A percentile compares a stretch with the other conserved stretches of the same genome.
Evolutionary conservation across 2,888 invertebrate genomes (phyloP).

Genomic region (Dasypogon diadema): DNA sequence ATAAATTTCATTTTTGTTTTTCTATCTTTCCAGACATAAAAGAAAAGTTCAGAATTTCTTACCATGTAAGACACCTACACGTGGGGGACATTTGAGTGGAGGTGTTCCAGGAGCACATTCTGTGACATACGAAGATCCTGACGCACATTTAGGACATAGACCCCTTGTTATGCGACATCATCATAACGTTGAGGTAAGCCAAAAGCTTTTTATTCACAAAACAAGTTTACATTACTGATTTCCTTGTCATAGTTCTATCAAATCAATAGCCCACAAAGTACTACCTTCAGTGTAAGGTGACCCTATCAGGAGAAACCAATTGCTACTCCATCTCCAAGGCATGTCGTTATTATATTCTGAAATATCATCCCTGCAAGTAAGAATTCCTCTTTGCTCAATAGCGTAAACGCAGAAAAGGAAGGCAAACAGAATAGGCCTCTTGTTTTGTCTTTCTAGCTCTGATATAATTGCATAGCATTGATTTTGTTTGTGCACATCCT

Average conservation of each 20-base stretch:
- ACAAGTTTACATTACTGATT: not conserved
- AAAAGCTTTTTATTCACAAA: not conserved
- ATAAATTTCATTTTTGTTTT: conserved; percentile 48
- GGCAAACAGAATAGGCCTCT: not conserved
- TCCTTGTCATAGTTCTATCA: not conserved
- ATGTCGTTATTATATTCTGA: conserved; percentile 10
- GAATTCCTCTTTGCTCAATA: not conserved
- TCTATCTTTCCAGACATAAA: conserved; percentile 78
- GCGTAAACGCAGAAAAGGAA: not conserved
- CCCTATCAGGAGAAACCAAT: not conserved
- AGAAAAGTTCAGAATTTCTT: conserved; percentile 87
- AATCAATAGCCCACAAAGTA: not conserved
- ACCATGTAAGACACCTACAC: conserved; percentile 82
- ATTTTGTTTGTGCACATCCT: conserved; percentile 13
- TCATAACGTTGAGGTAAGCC: conserved; percentile 68
- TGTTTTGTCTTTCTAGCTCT: conserved; percentile 10
- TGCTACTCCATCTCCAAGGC: conserved; percentile 3
- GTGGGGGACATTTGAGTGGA: conserved; percentile 69
- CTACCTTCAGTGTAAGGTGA: too few species aligned
- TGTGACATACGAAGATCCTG: conserved; percentile 82
- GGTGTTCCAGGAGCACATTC: conserved; percentile 70
- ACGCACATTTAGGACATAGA: conserved; percentile 74
- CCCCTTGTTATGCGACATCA: conserved; percentile 70
- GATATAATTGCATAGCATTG: conserved; percentile 23
- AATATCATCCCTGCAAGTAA: conserved; percentile 17